Conservation (phyloP, 2,797 vertebrate species). For the Pogoniulus pusillus region DNA sequence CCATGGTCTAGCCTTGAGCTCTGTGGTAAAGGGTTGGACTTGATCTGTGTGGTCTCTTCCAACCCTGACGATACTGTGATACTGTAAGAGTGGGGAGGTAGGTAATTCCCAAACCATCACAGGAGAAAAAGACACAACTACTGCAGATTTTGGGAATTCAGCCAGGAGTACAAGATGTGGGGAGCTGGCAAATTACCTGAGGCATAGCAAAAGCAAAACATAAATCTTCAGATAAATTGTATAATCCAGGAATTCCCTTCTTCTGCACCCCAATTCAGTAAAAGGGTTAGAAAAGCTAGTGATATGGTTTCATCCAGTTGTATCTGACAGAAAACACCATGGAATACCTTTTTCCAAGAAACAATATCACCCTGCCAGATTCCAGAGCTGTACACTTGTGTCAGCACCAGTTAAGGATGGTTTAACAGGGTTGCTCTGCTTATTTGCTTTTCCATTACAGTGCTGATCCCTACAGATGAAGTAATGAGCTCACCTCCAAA, state of each 20-base stretch:
- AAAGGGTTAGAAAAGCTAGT: neutral
- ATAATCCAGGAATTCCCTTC: neutral
- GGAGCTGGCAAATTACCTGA: neutral
- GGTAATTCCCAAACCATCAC: no score
- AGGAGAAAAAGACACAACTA: no score
- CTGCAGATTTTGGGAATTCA: no score
- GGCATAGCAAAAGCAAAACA: neutral
- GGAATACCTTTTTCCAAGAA: neutral
- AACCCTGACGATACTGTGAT: no score
- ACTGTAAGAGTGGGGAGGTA: no score
- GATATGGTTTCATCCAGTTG: neutral
- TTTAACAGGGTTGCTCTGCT: neutral
- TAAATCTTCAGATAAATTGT: neutral
- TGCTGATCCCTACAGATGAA: neutral
- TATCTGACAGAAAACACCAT: neutral
- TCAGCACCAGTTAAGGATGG: neutral
- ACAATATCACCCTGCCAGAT: neutral
- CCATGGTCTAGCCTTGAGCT: no score
- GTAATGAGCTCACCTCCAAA: neutral
- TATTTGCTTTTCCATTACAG: neutral
- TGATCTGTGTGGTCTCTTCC: no score
- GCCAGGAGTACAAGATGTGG: neutral
- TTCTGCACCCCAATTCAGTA: neutral
- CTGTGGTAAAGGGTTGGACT: no score
- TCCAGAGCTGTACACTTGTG: neutral